Evolutionary conservation across 2,888 invertebrate genomes (phyloP).

Genomic region (Gisinianus flammeolus): DNA sequence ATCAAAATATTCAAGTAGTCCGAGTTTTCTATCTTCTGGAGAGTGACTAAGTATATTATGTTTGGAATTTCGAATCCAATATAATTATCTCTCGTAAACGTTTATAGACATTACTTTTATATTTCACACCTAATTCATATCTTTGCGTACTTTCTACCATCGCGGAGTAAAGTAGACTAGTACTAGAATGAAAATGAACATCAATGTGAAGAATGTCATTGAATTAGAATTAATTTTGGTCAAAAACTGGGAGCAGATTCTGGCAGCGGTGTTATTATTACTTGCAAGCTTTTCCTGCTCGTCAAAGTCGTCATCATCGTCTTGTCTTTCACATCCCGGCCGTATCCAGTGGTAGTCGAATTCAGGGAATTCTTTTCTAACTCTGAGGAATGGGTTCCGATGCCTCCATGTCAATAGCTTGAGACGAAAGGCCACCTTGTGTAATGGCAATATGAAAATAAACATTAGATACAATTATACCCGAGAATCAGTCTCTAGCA

Average conservation of each 20-base stretch:
- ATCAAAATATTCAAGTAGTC: too few species aligned
- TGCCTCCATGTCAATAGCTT: slow-evolving; percentile 28
- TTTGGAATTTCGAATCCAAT: background rate
- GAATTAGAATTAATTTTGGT: too few species aligned
- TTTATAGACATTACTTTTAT: background rate
- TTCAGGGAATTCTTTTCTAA: background rate
- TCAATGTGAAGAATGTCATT: too few species aligned
- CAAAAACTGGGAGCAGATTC: background rate
- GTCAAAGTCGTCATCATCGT: background rate
- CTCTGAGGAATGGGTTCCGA: slow-evolving; percentile 4
- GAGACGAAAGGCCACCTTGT: slow-evolving; percentile 29
- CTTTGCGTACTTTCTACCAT: background rate
- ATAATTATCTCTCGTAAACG: background rate
- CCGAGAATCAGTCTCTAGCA: background rate
- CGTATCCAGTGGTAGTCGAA: slow-evolving; percentile 27
- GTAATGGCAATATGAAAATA: background rate
- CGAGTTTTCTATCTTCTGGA: too few species aligned
- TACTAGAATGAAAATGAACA: background rate
- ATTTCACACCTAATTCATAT: background rate
- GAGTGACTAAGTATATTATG: background rate
- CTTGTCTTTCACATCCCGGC: slow-evolving; percentile 20
- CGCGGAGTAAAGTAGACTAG: slow-evolving; percentile 10
- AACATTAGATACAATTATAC: background rate
- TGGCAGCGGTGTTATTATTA: too few species aligned
- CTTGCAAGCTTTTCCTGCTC: background rate